Evolutionary conservation across 2,113 vertebrate species (phyloP), one percentile per base, ranked within the genome.

Genomic region (Dasyprocta punctata): DNA sequence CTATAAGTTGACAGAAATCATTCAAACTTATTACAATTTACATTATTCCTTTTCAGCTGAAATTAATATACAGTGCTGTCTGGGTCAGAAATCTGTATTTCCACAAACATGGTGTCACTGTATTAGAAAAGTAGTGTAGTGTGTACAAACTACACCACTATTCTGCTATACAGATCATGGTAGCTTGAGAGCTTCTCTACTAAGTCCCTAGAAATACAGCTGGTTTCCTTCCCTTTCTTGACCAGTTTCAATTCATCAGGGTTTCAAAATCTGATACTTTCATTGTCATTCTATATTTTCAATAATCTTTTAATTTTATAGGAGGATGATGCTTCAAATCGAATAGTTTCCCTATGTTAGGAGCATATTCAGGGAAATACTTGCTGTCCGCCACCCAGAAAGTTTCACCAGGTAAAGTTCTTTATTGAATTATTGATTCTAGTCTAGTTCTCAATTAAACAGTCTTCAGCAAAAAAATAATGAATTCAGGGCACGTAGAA

Each of bases 241-340:
- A 75, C 8, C 54, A 56, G 14, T 58, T 54, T 61, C 52, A 63
- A 0, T 86, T 58, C 19, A 73, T 49, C 0, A 71, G 44, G 6
- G 69, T 73, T 75, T 95, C 56, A 44, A 87, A 91, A 38, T 85
- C 17, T 78, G 30, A 85, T 33, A 85, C 3, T 28, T 16, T 86
- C 63, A 12, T 17, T 88, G 92, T 88, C 3, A 92, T 56, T 47
- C 47, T 75, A 58, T 24, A 20, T 83, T 92, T 92, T 36, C 14
- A 44, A 24, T 33, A 82, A 44, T 58, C 5, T 47, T 93, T 78
- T 82, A 36, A 88, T 83, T 82, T 73, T 81, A 81, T 8, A 75
- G 22, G 28, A 41, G 10, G n/a, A 38, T 17, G 75, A 28, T n/a
- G 3, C 82, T 75, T 73, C 36, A 73, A 63, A 75, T n/a, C 36